Base-by-base conservation (phyloP, 2,113 vertebrate species). In the Percina caprodes region DNA sequence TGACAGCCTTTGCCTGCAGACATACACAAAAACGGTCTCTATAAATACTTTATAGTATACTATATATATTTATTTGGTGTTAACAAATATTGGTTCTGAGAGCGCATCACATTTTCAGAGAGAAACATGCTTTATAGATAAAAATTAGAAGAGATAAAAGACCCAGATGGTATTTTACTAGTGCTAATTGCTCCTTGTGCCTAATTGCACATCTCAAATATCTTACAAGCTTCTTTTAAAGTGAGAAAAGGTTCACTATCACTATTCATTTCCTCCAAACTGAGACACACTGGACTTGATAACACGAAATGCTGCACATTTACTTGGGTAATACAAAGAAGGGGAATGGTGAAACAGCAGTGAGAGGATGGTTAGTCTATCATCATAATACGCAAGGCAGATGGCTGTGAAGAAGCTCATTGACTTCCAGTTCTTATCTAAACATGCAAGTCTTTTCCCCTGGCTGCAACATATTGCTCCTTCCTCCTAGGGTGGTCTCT, bases 391-490 rank as follows among this genome's bases (percentile, higher is more conserved):
- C 1, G 55, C 51, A 56, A 70, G 52, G 79, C 87, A 88, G 88
- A 86, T 85, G 87, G 84, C 77, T 74, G 45, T 12, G 56, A 23
- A 73, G 49, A 59, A 69, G 74, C 82, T 85, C 83, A 83, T 0
- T 79, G 72, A 71, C 73, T 89, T 83, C 42, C 39, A 79, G 18
- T 77, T 88, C 63, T 88, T 73, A 76, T 89, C 65, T 46, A 71
- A 84, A 87, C 77, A 69, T 26, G 16, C 15, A 0, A 84, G 60
- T 68, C 39, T 55, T 3, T 51, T 82, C 66, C 66, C 18, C 67
- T 58, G 69, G 67, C 79, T 61, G 49, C 26, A 68, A 78, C 71
- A 77, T 45, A 77, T 70, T 18, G 13, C 51, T 78, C 68, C 51
- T 30, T 78, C 65, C 66, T 86, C 54, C 60, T 6, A 12, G 62